Percentiles rank a stretch among this genome's conserved stretches.
phyloP scores from a whole-genome alignment of 2,888 invertebrate genomes.

The Lymantria monacha region DNA sequence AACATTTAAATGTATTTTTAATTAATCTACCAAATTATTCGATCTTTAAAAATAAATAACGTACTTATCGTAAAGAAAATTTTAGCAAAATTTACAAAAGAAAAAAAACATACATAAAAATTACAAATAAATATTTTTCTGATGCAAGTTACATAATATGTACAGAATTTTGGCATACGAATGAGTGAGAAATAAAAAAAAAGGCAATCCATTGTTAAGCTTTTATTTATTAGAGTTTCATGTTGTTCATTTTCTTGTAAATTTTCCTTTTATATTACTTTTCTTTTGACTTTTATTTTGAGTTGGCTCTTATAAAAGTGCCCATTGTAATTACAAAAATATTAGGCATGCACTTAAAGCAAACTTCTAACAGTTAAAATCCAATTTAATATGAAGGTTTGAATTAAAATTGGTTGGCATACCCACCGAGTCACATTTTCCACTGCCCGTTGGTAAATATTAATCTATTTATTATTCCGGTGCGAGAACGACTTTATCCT shows the following conservation, averaged over 20 bases:
- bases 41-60: too few relatives aligned
- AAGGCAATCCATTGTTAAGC: conserved; percentile 15
- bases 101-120: conserved; percentile 7
- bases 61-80: too few relatives aligned
- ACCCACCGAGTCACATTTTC: too few relatives aligned
- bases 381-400: not conserved
- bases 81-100: too few relatives aligned
- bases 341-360: not conserved
- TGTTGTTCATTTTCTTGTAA: conserved; percentile 12
- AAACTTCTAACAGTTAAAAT: too few relatives aligned
- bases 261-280: conserved; percentile 4
- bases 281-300: conserved; percentile 2
- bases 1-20: too few relatives aligned
- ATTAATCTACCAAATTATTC: too few relatives aligned
- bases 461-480: too few relatives aligned
- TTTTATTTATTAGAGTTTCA: conserved; percentile 15
- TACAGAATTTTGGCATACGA: conserved; percentile 8
- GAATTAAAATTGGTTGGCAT: not conserved
- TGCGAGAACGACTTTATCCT: too few relatives aligned
- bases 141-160: conserved; percentile 23
- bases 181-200: conserved; percentile 15
- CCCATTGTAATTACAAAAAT: not conserved
- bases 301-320: not conserved
- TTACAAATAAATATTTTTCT: conserved; percentile 19
- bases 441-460: too few relatives aligned